Conservation (phyloP, 2,113 vertebrate genomes). For the Empidonax alnorum region DNA sequence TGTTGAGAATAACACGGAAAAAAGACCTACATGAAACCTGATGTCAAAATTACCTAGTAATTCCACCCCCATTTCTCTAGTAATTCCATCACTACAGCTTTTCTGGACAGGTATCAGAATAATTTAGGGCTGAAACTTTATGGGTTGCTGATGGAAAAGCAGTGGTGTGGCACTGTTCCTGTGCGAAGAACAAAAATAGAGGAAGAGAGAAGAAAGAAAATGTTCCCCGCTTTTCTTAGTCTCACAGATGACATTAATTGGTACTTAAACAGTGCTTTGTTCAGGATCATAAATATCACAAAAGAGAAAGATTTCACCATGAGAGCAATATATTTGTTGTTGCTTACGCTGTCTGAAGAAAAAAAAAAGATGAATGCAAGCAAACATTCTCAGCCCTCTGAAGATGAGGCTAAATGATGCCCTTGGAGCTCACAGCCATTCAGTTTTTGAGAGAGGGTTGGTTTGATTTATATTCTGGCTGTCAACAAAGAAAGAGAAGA, state of each 20-base stretch:
- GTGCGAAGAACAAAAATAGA: background rate
- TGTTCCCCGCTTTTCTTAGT: background rate
- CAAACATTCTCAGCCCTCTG: background rate
- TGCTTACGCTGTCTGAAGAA: background rate
- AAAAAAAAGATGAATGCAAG: background rate
- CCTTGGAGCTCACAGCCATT: constrained; percentile 15
- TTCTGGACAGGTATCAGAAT: background rate
- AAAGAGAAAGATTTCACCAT: background rate
- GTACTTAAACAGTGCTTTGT: constrained; percentile 10
- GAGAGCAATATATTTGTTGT: constrained; percentile 5
- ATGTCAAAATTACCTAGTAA: background rate
- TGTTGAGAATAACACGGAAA: background rate
- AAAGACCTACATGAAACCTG: background rate
- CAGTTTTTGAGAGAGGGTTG: background rate
- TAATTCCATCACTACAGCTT: background rate
- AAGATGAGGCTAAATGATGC: constrained; percentile 15
- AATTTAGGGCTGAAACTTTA: background rate
- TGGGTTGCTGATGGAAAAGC: background rate
- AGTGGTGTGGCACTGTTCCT: background rate
- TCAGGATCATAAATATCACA: background rate
- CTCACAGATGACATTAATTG: background rate
- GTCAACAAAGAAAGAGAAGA: background rate
- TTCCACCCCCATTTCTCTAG: background rate
- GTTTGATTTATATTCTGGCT: constrained; percentile 26
- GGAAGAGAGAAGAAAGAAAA: background rate